A percentile compares a stretch with the other conserved stretches of the same genome.
phyloP scores from a whole-genome alignment of 2,888 invertebrate species.

The Busseola fusca region DNA sequence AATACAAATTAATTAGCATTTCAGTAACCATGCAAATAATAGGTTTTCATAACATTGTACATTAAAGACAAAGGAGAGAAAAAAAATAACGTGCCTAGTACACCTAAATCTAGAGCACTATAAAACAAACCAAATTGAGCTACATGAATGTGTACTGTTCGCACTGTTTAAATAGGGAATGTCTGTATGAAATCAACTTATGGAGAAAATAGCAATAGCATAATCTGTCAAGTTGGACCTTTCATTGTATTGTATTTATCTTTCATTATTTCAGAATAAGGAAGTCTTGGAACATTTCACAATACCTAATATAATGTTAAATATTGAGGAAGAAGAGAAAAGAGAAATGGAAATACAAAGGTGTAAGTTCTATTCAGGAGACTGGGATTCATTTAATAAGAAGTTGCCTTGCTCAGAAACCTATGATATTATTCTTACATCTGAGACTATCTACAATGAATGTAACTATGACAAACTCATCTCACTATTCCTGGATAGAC shows the following conservation, averaged over 20 bases:
- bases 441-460: constrained; percentile 97
- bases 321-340: constrained; percentile 86
- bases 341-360: constrained; percentile 70
- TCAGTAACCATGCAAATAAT: neutral
- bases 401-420: constrained; percentile 78
- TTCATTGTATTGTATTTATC: neutral
- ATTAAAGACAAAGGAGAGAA: neutral
- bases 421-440: constrained; percentile 96
- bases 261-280: constrained; percentile 91
- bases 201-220: neutral
- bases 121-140: too few relatives aligned
- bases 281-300: constrained; percentile 95
- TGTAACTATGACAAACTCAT: constrained; percentile 94
- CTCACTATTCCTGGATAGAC: constrained; percentile 90
- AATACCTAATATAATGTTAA: constrained; percentile 93
- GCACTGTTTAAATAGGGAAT: neutral
- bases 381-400: constrained; percentile 91
- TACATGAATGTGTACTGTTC: neutral
- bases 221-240: neutral
- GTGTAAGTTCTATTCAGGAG: constrained; percentile 92
- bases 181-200: neutral
- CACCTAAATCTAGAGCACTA: too few relatives aligned
- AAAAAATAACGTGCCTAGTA: neutral
- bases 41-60: neutral
- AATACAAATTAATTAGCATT: neutral